A percentile compares a stretch with the other conserved stretches of the same genome.
phyloP scores from a whole-genome alignment of 2,113 vertebrate genomes.

The Pelvicachromis taeniatus region DNA sequence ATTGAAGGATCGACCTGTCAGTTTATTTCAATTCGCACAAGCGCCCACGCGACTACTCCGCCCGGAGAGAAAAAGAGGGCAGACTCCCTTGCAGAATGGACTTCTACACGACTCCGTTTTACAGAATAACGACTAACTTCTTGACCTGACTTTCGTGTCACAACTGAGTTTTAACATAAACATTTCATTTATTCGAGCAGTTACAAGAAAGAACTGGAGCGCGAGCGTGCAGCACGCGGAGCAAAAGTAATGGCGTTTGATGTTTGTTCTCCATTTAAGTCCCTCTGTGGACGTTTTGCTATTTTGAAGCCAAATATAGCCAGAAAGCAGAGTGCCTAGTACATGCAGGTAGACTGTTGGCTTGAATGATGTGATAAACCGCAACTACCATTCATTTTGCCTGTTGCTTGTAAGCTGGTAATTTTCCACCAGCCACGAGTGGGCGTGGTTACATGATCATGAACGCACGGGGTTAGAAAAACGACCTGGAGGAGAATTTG shows the following conservation, averaged over 20 bases:
- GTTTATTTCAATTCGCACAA: constrained; percentile 68
- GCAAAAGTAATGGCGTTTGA: neutral
- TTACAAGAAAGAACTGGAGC: neutral
- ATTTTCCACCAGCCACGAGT: constrained; percentile 83
- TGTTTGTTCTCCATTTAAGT: neutral
- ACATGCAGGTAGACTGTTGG: neutral
- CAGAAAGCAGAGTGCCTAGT: neutral
- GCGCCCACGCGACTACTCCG: constrained; percentile 72
- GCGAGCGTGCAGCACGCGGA: neutral
- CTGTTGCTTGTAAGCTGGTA: constrained; percentile 79
- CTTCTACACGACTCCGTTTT: constrained; percentile 26
- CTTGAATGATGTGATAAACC: constrained; percentile 9
- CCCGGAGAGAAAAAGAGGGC: constrained; percentile 76
- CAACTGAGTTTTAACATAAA: neutral
- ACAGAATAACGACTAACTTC: constrained; percentile 11
- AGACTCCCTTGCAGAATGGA: constrained; percentile 69
- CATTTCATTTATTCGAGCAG: neutral
- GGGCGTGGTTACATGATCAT: constrained; percentile 77
- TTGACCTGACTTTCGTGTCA: neutral
- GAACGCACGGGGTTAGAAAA: constrained; percentile 69
- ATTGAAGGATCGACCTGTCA: constrained; percentile 45
- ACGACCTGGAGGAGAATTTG: constrained; percentile 49
- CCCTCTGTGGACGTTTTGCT: neutral
- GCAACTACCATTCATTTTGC: constrained; percentile 54
- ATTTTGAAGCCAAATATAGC: constrained; percentile 8